Evolutionary conservation across 2,888 invertebrate species (phyloP).

Genomic region (Calameuta idolon): DNA sequence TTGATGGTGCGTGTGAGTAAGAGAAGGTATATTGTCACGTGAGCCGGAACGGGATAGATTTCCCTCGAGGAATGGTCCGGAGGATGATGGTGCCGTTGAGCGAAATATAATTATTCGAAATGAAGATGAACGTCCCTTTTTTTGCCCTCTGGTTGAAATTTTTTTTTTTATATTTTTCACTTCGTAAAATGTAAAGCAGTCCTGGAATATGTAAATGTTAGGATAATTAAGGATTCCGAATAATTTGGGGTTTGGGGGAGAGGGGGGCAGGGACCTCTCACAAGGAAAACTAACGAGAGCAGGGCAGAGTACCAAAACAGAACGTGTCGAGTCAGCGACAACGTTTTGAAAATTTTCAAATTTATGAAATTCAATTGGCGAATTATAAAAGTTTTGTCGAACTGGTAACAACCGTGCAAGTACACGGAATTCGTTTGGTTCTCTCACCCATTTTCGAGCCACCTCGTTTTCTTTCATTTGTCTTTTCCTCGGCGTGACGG

Average conservation of each 20-base stretch:
- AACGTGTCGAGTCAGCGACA: neutral
- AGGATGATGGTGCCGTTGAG: neutral
- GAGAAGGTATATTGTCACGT: neutral
- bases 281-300: neutral
- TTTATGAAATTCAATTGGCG: slow-evolving; percentile 36
- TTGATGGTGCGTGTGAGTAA: neutral
- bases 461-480: neutral
- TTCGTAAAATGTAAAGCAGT: neutral
- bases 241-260: neutral
- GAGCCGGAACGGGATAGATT: neutral
- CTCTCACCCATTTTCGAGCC: neutral
- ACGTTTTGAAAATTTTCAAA: slow-evolving; percentile 22
- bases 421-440: neutral
- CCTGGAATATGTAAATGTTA: neutral
- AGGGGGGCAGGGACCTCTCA: neutral
- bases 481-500: neutral
- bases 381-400: slow-evolving; percentile 33
- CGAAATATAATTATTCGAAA: neutral
- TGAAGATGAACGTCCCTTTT: neutral
- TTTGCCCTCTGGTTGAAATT: neutral
- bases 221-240: neutral
- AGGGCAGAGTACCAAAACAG: neutral
- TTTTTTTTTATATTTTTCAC: neutral
- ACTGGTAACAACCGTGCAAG: neutral
- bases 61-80: neutral